These are phyloP conservation scores for Oxytorus armatus DNA, from an alignment of 2,888 invertebrate species.

Conservation along the genomic window DNA sequence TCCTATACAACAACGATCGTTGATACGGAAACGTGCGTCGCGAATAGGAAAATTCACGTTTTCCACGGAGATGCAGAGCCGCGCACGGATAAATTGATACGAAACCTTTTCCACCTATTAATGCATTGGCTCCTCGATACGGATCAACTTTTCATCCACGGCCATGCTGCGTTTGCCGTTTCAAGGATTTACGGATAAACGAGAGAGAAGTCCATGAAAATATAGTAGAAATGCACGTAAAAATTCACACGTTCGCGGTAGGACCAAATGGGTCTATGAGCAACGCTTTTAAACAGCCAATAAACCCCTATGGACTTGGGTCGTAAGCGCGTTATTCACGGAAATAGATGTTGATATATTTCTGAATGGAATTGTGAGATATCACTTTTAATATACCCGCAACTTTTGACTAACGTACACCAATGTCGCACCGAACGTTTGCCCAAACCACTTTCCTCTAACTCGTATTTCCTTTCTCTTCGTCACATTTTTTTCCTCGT, in stretches of 20 bases:
- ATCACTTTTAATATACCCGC: slow-evolving; percentile 29
- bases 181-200: slow-evolving; percentile 38
- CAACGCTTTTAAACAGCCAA: too few species aligned
- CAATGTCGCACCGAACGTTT: slow-evolving; percentile 8
- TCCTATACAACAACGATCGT: background rate
- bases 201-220: slow-evolving; percentile 17
- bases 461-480: background rate
- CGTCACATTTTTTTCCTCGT: slow-evolving; percentile 24
- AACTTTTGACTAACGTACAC: slow-evolving; percentile 1
- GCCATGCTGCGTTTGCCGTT: slow-evolving; percentile 7
- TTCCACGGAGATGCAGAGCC: slow-evolving; percentile 37
- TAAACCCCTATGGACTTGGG: too few species aligned
- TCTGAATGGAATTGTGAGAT: slow-evolving; percentile 23
- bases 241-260: too few species aligned
- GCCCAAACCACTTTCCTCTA: background rate
- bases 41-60: slow-evolving; percentile 21
- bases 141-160: slow-evolving; percentile 47
- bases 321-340: too few species aligned
- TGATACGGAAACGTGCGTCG: background rate
- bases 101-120: slow-evolving; percentile 31
- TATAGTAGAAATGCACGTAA: background rate
- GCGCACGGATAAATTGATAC: slow-evolving; percentile 46
- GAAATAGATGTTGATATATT: slow-evolving; percentile 24
- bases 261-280: too few species aligned
- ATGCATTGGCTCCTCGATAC: slow-evolving; percentile 34